Conservation (phyloP, 2,113 vertebrate species). For the Hydrochoerus hydrochaeris region DNA sequence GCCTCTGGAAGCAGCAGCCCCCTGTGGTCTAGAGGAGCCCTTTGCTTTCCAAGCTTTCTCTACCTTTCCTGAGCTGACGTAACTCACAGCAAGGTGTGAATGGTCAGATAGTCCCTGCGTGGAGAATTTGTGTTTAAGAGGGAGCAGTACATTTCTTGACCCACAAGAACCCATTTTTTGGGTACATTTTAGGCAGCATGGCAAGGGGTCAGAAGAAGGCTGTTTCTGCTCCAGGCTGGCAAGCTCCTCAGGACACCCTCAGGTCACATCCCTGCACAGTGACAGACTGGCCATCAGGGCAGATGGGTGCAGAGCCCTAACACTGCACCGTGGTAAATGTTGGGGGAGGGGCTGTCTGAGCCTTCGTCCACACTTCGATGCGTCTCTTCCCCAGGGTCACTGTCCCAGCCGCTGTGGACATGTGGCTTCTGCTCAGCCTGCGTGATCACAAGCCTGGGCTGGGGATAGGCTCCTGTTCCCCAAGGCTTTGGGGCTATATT, state of each 20-base stretch:
- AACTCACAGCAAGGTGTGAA: background rate
- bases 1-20: background rate
- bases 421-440: background rate
- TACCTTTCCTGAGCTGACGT: background rate
- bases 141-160: background rate
- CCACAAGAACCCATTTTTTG: background rate
- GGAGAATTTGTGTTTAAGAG: background rate
- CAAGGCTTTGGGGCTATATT: background rate
- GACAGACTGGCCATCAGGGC: background rate
- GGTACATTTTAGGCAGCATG: background rate
- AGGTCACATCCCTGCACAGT: background rate
- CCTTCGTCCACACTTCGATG: background rate
- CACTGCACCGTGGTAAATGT: background rate
- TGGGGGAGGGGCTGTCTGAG: background rate
- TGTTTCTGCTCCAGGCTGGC: background rate
- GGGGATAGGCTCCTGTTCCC: background rate
- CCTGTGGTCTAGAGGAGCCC: background rate
- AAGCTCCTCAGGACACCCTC: background rate
- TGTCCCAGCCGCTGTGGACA: background rate
- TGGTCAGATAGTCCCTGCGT: background rate
- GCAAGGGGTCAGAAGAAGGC: background rate
- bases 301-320: background rate
- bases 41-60: background rate
- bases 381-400: background rate
- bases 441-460: background rate